phyloP scores from a whole-genome alignment of 1,140 invertebrate genomes.

The Heliconius nattereri region DNA sequence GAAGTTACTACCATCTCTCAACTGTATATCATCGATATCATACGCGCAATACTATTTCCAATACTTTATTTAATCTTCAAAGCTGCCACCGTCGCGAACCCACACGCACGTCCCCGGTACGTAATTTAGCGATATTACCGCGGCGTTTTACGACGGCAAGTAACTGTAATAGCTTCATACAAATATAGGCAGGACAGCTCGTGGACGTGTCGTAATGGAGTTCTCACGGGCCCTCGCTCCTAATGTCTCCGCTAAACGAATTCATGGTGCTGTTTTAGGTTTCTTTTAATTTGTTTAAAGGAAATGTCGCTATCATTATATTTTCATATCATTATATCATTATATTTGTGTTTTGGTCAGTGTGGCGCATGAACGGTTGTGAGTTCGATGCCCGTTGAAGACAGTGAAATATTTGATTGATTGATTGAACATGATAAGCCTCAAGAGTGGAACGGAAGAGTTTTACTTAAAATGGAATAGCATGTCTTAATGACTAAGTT shows the following conservation, averaged over 20 bases:
- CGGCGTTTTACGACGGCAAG: slow-evolving; percentile 20
- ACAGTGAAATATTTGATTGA: too few species aligned
- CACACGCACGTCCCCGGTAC: neutral
- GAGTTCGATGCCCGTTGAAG: too few species aligned
- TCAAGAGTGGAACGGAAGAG: too few species aligned
- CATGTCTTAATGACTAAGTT: too few species aligned
- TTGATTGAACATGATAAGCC: too few species aligned
- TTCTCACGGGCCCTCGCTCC: slow-evolving; percentile 26
- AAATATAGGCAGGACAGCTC: slow-evolving; percentile 18
- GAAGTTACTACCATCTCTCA: too few species aligned
- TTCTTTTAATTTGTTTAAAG: neutral
- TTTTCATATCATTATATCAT: too few species aligned
- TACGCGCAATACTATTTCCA: neutral
- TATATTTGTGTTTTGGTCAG: too few species aligned
- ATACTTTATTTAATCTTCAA: neutral
- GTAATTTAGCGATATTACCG: slow-evolving; percentile 38
- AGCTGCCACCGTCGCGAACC: neutral
- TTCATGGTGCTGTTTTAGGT: neutral
- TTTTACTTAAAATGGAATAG: too few species aligned
- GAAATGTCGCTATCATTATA: too few species aligned
- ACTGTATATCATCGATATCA: too few species aligned
- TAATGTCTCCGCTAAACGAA: slow-evolving; percentile 1
- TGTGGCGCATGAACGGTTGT: too few species aligned
- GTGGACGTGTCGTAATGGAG: slow-evolving; percentile 14
- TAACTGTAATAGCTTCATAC: slow-evolving; percentile 30